These are phyloP conservation scores for Pecten maximus DNA, from an alignment of 2,888 invertebrate genomes.

Conservation along the genomic window DNA sequence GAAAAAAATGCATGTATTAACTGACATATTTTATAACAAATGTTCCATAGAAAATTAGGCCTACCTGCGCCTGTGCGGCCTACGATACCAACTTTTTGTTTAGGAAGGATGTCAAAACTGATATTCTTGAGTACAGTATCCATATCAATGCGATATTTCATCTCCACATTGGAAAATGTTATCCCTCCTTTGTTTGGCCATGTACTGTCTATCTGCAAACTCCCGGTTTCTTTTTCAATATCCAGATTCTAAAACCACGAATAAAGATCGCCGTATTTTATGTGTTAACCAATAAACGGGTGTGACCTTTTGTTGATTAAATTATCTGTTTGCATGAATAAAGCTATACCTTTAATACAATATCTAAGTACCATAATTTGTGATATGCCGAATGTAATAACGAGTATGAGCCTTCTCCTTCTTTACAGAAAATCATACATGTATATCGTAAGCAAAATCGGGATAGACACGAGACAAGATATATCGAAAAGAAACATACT, in stretches of 20 bases:
- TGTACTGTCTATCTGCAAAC: not conserved
- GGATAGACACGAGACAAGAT: no score
- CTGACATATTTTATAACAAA: no score
- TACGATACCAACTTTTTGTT: not conserved
- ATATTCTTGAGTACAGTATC: not conserved
- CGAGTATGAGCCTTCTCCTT: no score
- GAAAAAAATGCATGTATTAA: no score
- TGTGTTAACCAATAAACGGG: not conserved
- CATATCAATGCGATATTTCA: not conserved
- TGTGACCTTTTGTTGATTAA: not conserved
- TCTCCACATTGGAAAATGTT: not conserved
- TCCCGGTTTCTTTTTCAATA: not conserved
- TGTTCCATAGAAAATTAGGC: no score
- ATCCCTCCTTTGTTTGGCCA: not conserved
- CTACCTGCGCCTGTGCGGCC: no score
- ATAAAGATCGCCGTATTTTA: no score
- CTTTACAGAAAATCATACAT: no score
- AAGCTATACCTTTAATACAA: not conserved
- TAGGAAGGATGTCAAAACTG: not conserved
- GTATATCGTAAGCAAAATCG: no score
- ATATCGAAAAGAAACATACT: no score
- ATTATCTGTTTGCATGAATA: not conserved
- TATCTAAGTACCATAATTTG: not conserved
- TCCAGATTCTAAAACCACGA: not conserved
- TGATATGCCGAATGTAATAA: no score